Percentiles rank a stretch among this genome's conserved stretches.
phyloP scores from a whole-genome alignment of 53 echinoderm and acorn worm genomes.

The Arbacia lixula region DNA sequence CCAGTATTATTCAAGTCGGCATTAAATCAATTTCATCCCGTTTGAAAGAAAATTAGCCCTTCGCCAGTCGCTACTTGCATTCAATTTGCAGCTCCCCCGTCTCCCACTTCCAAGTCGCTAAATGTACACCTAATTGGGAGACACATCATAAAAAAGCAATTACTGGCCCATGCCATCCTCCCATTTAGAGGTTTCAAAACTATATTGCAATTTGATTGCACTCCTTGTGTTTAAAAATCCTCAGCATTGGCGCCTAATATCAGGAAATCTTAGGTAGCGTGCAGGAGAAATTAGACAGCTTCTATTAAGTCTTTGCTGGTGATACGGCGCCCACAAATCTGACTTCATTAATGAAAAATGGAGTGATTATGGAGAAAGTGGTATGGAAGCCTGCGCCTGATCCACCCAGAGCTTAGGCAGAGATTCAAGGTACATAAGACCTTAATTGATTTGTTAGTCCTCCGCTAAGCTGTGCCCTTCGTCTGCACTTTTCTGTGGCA shows the following conservation, averaged over 20 bases:
- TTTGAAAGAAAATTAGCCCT: slow-evolving; percentile 47
- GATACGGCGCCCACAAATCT: slow-evolving; percentile 32
- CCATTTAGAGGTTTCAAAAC: slow-evolving; percentile 57
- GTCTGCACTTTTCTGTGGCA: slow-evolving; percentile 39
- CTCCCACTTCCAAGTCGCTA: slow-evolving; percentile 36
- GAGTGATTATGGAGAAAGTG: slow-evolving; percentile 52
- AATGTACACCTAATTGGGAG: slow-evolving; percentile 46
- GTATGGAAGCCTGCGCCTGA: slow-evolving; percentile 27
- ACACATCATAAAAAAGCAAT: slow-evolving; percentile 59
- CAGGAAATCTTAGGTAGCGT: slow-evolving; percentile 50
- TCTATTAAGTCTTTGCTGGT: slow-evolving; percentile 28
- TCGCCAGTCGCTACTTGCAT: slow-evolving; percentile 33
- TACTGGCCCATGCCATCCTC: slow-evolving; percentile 39
- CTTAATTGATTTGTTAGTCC: slow-evolving; percentile 62
- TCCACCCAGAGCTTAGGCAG: slow-evolving; percentile 41
- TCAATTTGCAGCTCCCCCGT: slow-evolving; percentile 40
- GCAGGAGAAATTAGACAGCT: slow-evolving; percentile 50
- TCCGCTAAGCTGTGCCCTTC: slow-evolving; percentile 44
- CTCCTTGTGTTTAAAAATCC: slow-evolving; percentile 52
- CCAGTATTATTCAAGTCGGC: slow-evolving; percentile 41
- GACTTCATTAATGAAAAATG: slow-evolving; percentile 56
- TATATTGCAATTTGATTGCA: slow-evolving; percentile 62
- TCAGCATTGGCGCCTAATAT: slow-evolving; percentile 35
- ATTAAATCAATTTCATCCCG: slow-evolving; percentile 54
- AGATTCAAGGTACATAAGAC: slow-evolving; percentile 57